Evolutionary conservation across 2,888 invertebrate species (phyloP), one percentile per base, ranked within the genome.

Genomic region (Empis livida): DNA sequence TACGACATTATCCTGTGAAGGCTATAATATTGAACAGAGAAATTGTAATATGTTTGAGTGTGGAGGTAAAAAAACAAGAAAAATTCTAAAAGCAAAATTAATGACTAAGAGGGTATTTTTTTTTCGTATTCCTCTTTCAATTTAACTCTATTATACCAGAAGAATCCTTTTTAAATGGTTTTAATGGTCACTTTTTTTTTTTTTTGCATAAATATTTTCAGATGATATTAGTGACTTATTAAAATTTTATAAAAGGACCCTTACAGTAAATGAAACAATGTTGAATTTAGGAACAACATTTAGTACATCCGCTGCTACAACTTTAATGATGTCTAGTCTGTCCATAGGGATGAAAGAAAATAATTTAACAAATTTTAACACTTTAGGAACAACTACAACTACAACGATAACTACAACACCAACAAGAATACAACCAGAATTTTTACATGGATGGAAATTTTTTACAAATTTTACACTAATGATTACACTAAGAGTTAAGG

Each of bases 41-140:
- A 64, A 68, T 56, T 69, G 68, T 60, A 69, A 69, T 55, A 63
- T 61, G 47, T 69, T 69, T 52, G 68, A 69, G 52, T 69, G 68
- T 57, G 63, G 57, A 52, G 69, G 68, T 69, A 54, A 58, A 9
- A 20, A 38, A 39, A 5, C 1, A 6, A 38, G 17, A 15, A 15
- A 20, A 20, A n/a, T n/a, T n/a, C n/a, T n/a, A 20, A 20, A 5
- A 20, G 20, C 20, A 5, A 20, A 27, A 27, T 27, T 27, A 27
- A 27, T 27, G 23, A 27, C 23, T 27, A 27, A 5, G 23, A 27
- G 23, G 23, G 23, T 27, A 8, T 27, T 27, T 2, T 6, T 8
- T 27, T 27, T 27, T 27, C 2, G 5, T 27, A 9, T 27, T 27
- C 23, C 23, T 27, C 9, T 27, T 27, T 27, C 23, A 27, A 27